Conservation (phyloP, 2,888 invertebrate species). For the Drosophila nr. perissopoda region DNA sequence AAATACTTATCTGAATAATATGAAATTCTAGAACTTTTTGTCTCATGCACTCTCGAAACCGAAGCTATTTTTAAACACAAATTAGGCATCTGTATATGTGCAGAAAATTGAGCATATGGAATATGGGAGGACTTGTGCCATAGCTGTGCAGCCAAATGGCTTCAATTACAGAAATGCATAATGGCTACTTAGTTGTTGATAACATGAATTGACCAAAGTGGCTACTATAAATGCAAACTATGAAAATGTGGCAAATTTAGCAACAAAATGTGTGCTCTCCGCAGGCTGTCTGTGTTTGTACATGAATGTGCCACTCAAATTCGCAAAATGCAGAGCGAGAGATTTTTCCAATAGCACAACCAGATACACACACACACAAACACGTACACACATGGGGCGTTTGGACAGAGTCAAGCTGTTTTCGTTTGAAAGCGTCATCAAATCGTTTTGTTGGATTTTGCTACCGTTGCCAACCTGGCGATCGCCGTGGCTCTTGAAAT, state of each 20-base stretch:
- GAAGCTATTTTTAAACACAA: background rate
- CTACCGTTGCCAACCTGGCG: slow-evolving; percentile 34
- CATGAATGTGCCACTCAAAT: slow-evolving; percentile 13
- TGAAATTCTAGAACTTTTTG: background rate
- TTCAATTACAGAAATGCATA: slow-evolving; percentile 6
- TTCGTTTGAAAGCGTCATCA: background rate
- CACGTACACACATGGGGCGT: background rate
- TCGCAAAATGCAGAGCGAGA: slow-evolving; percentile 21
- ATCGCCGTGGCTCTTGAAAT: slow-evolving; percentile 34
- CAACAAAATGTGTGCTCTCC: slow-evolving; percentile 25
- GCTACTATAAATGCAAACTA: slow-evolving; percentile 23
- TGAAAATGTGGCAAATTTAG: slow-evolving; percentile 33
- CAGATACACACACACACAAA: background rate
- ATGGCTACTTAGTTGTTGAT: slow-evolving; percentile 9
- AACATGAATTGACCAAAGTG: slow-evolving; percentile 23
- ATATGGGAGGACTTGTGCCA: too few relatives aligned
- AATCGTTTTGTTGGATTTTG: slow-evolving; percentile 5
- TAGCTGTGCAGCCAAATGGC: background rate
- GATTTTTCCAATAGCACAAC: slow-evolving; percentile 20
- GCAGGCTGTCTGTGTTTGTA: slow-evolving; percentile 1
- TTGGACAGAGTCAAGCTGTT: background rate
- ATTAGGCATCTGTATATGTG: background rate
- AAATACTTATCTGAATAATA: background rate
- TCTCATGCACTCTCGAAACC: background rate
- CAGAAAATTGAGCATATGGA: background rate